Base-by-base conservation (phyloP, 2,113 vertebrate species). In the Alaudala cheleensis region DNA sequence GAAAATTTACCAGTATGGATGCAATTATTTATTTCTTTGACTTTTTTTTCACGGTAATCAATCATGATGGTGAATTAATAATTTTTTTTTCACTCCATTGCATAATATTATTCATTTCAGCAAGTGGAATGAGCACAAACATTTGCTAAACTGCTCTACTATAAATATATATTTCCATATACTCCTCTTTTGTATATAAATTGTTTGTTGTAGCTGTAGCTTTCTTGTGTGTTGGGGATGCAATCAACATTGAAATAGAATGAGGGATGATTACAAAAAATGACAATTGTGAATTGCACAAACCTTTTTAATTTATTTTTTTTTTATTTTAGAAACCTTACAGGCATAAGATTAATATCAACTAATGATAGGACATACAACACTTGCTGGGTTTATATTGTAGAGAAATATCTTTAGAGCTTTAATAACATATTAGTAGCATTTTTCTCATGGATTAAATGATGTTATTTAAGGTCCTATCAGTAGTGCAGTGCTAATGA, bases 221-320 rank as follows among this genome's bases (percentile, higher is more conserved):
- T 90, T 72, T 39, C 23, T 89, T 6, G 7, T 66, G 29, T 45
- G 5, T 72, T 82, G n/a, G 25, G 53, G 11, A 13, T 80, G 37
- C 14, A 79, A 50, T 40, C n/a, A 90, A 21, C 19, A 58, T 6
- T 56, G 28, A 71, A 79, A 74, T 4, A 50, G 23, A 33, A 44
- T 40, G 16, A 10, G 47, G 33, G 24, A 78, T 20, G 20, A 13
- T 81, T 67, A 17, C 7, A 16, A 64, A 67, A 86, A 91, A 6
- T 5, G 1, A 56, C 24, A 42, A 5, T 5, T 45, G 8, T 44
- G 49, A 47, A 40, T 1, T 2, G 26, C 16, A 39, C 3, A 17
- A 37, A 14, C 3, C 12, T 47, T 60, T 14, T 47, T 60, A 49
- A 26, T 12, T 1, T 9, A 33, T 53, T 40, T 2, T 22, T 72